Evolutionary conservation across 1,140 invertebrate genomes (phyloP).

Genomic region (Penaeus chinensis): DNA sequence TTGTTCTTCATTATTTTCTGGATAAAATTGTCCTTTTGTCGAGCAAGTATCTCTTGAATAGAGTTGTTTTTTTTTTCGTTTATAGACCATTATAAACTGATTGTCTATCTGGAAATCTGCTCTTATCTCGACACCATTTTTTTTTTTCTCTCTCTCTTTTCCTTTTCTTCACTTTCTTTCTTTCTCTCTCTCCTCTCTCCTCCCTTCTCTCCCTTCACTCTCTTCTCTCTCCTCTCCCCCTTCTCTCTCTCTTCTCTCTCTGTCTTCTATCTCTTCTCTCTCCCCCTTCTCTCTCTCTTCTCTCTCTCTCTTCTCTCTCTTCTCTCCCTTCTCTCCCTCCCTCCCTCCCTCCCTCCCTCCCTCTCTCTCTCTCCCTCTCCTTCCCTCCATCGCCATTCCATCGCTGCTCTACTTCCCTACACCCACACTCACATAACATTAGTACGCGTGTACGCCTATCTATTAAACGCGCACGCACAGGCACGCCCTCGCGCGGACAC

Average conservation of each 20-base stretch:
- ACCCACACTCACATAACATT: no score
- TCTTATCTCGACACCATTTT: background rate
- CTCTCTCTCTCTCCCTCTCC: background rate
- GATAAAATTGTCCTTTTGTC: no score
- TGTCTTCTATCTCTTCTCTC: no score
- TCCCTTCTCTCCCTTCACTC: background rate
- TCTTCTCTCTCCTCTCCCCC: background rate
- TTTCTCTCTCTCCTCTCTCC: background rate
- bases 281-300: background rate
- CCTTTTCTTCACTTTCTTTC: slow-evolving; percentile 20
- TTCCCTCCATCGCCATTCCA: background rate
- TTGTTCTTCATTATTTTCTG: no score
- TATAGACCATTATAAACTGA: no score
- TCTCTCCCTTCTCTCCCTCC: background rate
- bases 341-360: background rate
- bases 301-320: background rate
- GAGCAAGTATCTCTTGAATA: no score
- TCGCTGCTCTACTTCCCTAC: background rate
- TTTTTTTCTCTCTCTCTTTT: slow-evolving; percentile 6
- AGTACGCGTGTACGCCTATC: no score
- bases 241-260: background rate
- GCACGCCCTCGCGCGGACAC: no score
- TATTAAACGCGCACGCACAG: no score
- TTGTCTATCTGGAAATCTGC: no score
- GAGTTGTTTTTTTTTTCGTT: no score